Percentiles rank a stretch among this genome's conserved stretches.
phyloP scores from a whole-genome alignment of 2,888 invertebrate genomes.

The Tromatobia lineatoria region DNA sequence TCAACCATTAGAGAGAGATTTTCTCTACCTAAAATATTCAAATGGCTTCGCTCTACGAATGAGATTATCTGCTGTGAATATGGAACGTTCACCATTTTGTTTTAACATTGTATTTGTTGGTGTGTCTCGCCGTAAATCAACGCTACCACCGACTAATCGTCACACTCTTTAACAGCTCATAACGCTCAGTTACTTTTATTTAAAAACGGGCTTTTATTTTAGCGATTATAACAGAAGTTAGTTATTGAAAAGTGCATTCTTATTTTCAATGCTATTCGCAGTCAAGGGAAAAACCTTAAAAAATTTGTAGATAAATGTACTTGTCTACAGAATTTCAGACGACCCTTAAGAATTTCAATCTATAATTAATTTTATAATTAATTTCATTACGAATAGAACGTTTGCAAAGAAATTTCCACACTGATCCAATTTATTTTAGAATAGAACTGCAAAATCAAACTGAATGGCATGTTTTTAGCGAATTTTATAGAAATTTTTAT shows the following conservation, averaged over 20 bases:
- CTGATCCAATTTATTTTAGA: no score
- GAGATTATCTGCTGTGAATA: background rate
- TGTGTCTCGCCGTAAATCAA: background rate
- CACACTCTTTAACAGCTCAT: background rate
- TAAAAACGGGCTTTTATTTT: background rate
- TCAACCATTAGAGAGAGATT: constrained; percentile 45
- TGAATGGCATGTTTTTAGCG: no score
- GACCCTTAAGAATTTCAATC: no score
- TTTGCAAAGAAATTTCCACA: no score
- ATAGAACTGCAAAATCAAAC: no score
- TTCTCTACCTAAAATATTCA: constrained; percentile 16
- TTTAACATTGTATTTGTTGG: background rate
- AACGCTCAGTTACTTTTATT: background rate
- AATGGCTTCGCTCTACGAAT: constrained; percentile 9
- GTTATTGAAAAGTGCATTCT: background rate
- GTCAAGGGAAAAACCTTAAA: background rate
- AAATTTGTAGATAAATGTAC: no score
- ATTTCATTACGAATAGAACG: no score
- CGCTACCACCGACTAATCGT: background rate
- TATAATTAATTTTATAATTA: no score
- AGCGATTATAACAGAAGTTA: background rate
- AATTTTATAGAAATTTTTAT: no score
- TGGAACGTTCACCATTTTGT: background rate
- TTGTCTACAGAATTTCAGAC: no score
- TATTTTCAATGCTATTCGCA: background rate